Conservation (phyloP, 2,888 invertebrate species). For the Elysia crispata region DNA sequence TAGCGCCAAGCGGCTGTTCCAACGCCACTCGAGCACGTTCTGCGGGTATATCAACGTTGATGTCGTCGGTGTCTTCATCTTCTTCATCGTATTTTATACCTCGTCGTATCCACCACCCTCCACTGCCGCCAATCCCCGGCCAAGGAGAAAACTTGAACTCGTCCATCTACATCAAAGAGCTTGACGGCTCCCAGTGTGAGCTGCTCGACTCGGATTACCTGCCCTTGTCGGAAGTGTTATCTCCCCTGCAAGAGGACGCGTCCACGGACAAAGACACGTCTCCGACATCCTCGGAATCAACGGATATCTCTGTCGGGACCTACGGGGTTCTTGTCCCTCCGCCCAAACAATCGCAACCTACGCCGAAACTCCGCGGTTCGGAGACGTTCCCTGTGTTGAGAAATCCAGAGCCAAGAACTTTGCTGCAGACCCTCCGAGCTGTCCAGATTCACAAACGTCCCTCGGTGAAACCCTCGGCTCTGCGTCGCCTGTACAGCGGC, state of each 20-base stretch:
- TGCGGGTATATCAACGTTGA: no score
- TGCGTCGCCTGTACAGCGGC: background rate
- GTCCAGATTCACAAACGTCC: background rate
- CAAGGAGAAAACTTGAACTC: background rate
- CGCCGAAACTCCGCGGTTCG: background rate
- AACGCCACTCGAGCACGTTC: no score
- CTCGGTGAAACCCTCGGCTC: background rate
- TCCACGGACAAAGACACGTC: no score
- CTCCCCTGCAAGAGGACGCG: background rate
- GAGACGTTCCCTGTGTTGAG: background rate
- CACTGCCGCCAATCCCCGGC: slow-evolving; percentile 25
- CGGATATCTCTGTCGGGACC: background rate
- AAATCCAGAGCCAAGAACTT: background rate
- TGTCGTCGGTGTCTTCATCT: background rate
- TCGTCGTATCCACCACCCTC: background rate
- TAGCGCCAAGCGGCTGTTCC: background rate
- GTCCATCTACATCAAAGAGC: slow-evolving; percentile 27
- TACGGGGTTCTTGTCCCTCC: background rate
- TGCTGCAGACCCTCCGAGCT: background rate
- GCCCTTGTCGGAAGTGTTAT: slow-evolving; percentile 1
- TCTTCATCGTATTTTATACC: background rate
- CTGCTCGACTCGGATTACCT: slow-evolving; percentile 17
- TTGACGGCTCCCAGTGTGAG: background rate
- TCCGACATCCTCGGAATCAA: background rate
- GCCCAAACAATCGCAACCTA: background rate